Base-by-base conservation (phyloP, 2,797 vertebrate species). In the Lagodon rhomboides region DNA sequence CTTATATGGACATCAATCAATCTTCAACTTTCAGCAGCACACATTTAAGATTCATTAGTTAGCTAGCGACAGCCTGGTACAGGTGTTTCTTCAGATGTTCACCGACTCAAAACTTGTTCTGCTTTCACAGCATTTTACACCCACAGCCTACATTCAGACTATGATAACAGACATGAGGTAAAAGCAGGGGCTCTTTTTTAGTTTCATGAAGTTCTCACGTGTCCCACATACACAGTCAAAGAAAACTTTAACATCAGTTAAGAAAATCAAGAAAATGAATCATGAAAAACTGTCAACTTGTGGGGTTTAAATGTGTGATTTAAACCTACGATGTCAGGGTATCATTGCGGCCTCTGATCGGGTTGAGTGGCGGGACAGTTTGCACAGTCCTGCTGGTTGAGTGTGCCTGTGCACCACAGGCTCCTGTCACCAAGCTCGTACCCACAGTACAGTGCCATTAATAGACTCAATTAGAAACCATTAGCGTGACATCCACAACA, bases 401-500 rank as follows among this genome's bases (percentile, higher is more conserved):
- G 63, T 61, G 70, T 66, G 84, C 30, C 78, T 75, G 63, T 73
- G 75, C 83, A 74, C 59, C 46, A 43, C 74, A 76, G 83, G 80
- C 41, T 70, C 63, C 65, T 58, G 53, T 70, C 70, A 79, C 56
- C 65, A 67, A 58, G 51, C 50, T 68, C 20, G 5, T 64, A 46
- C 54, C 56, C 54, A 75, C 54, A 82, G 44, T 51, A 69, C 68
- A 41, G 54, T 1, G 34, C 77, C 84, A 88, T 86, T 79, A 88
- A 80, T 79, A 87, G 82, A 87, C 68, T 73, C 70, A 83, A 85
- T 89, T 78, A 83, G 77, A 71, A 77, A 68, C 79, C 77, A 87
- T 85, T 82, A 84, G 81, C 12, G 30, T 77, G 72, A 88, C 79
- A 86, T 83, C 73, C 63, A 85, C 65, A 76, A 83, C 75, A 87